Conservation (phyloP, 2,797 vertebrate species). For the Lacerta viridis region DNA sequence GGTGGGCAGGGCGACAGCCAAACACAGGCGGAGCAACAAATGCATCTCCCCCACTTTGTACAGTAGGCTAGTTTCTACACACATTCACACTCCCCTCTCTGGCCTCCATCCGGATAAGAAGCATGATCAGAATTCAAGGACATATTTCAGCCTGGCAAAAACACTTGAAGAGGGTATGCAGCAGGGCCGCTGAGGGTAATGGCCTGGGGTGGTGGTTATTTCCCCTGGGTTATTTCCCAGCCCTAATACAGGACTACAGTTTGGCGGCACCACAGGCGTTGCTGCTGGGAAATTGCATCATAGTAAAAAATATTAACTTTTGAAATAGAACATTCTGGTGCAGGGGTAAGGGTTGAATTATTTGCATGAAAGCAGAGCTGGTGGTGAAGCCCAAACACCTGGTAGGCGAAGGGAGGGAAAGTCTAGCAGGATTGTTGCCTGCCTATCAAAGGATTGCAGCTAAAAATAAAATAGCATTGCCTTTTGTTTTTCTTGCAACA, state of each 20-base stretch:
- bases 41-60: too few species aligned
- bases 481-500: not conserved
- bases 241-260: not conserved
- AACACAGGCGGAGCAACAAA: too few species aligned
- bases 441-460: not conserved
- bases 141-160: too few species aligned
- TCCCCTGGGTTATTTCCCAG: constrained; percentile 17
- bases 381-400: not conserved
- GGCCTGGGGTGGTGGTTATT: not conserved
- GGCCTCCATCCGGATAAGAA: too few species aligned
- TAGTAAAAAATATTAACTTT: not conserved
- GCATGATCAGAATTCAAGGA: too few species aligned
- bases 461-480: not conserved
- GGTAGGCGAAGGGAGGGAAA: not conserved
- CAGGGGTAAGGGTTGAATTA: not conserved
- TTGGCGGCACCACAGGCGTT: too few species aligned
- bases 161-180: too few species aligned
- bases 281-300: not conserved
- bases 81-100: too few species aligned
- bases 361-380: not conserved
- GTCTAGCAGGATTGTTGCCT: not conserved
- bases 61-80: too few species aligned
- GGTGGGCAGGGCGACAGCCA: too few species aligned
- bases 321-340: not conserved
- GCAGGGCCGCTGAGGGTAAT: too few species aligned